phyloP scores from a whole-genome alignment of 2,888 invertebrate species.

The Parnassius mnemosyne region DNA sequence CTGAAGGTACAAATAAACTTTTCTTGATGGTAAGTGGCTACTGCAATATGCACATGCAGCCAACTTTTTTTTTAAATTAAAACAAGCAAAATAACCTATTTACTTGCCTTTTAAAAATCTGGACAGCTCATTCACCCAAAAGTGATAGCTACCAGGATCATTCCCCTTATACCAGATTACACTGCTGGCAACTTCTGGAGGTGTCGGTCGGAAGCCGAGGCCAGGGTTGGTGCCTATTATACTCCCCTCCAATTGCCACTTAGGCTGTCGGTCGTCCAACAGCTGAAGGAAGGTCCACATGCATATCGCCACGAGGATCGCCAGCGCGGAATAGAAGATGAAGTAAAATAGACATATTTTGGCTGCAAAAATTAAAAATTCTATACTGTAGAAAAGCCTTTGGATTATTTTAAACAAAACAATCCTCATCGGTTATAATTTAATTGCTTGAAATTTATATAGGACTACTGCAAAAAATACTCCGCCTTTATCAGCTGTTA shows the following conservation, averaged over 20 bases:
- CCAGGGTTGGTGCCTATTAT: constrained; percentile 98
- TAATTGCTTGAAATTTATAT: no score
- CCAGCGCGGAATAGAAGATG: constrained; percentile 94
- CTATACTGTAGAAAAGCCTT: no score
- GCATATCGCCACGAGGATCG: constrained; percentile 95
- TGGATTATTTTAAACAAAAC: no score
- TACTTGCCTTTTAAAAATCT: constrained; percentile 88
- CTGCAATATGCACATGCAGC: no score
- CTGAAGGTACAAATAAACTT: no score
- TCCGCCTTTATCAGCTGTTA: no score
- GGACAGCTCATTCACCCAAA: constrained; percentile 89
- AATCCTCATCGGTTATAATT: no score
- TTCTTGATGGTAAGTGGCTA: no score
- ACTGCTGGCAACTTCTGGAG: constrained; percentile 93
- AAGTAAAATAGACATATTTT: constrained; percentile 98
- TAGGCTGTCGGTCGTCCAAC: constrained; percentile 92
- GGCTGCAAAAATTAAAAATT: constrained; percentile 78
- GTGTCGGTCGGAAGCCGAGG: constrained; percentile 96
- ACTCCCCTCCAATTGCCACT: constrained; percentile 91
- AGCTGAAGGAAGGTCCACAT: constrained; percentile 97
- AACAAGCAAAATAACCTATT: not conserved
- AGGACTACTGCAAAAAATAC: no score
- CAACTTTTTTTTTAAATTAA: not conserved
- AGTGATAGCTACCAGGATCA: constrained; percentile 86
- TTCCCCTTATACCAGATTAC: constrained; percentile 96